Conservation (phyloP, 2,797 vertebrate genomes). For the Salmo trutta region DNA sequence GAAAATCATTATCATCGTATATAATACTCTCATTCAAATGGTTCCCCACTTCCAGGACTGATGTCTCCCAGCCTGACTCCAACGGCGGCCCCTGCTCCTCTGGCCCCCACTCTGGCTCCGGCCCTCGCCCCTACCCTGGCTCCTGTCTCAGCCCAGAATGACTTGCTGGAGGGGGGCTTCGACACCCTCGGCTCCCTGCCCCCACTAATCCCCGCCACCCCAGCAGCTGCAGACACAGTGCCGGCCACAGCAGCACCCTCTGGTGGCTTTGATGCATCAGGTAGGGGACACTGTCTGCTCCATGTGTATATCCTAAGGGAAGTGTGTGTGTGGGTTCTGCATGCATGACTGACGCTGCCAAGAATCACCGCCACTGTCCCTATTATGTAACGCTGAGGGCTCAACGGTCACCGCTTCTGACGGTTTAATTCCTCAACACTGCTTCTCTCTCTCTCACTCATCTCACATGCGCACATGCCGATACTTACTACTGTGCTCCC, state of each 20-base stretch:
- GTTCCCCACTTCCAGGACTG: conserved; percentile 55
- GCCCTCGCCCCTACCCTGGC: conserved; percentile 68
- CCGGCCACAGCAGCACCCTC: conserved; percentile 74
- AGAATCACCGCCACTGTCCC: conserved; percentile 45
- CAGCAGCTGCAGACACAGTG: conserved; percentile 74
- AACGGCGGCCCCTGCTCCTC: conserved; percentile 58
- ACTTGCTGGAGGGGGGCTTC: conserved; percentile 90
- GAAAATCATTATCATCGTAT: neutral
- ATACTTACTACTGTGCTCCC: conserved; percentile 38
- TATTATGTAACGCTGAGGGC: conserved; percentile 32
- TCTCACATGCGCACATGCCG: conserved; percentile 47
- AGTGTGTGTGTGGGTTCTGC: conserved; percentile 48
- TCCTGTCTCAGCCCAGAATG: conserved; percentile 79
- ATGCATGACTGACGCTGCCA: conserved; percentile 40
- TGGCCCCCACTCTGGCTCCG: conserved; percentile 58
- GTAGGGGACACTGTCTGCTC: conserved; percentile 65
- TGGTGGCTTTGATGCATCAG: conserved; percentile 90
- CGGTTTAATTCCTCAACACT: conserved; percentile 77
- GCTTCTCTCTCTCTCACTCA: conserved; percentile 74
- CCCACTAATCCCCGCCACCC: conserved; percentile 48
- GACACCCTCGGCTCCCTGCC: conserved; percentile 84
- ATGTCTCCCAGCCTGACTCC: conserved; percentile 69
- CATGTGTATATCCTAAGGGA: conserved; percentile 27
- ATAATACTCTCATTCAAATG: neutral
- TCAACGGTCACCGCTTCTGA: conserved; percentile 66